phyloP scores from a whole-genome alignment of 2,888 invertebrate genomes.

The Caenorhabditis auriculariae region DNA sequence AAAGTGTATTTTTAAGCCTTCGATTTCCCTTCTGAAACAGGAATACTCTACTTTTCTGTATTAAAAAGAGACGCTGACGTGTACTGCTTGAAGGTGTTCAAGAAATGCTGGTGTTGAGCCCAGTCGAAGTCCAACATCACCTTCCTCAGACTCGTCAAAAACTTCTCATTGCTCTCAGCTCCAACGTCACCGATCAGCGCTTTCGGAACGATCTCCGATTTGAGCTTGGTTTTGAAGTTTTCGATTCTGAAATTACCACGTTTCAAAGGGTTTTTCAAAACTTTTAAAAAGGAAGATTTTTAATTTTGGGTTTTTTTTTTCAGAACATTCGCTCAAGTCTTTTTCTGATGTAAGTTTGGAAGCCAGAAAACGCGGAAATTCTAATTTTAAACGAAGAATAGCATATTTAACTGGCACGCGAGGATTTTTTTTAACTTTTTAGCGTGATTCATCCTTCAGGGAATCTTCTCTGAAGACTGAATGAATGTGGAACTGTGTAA shows the following conservation, averaged over 20 bases:
- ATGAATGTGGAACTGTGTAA: background rate
- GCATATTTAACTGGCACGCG: too few relatives aligned
- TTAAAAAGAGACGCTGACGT: conserved; percentile 9
- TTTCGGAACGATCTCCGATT: conserved; percentile 5
- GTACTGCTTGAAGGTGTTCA: conserved; percentile 53
- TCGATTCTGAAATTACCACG: conserved; percentile 7
- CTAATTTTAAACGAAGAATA: too few relatives aligned
- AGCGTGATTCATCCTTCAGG: too few relatives aligned
- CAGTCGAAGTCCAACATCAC: conserved; percentile 42
- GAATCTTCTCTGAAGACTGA: background rate
- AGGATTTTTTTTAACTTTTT: too few relatives aligned
- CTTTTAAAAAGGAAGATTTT: too few relatives aligned
- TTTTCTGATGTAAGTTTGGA: too few relatives aligned
- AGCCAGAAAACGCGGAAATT: too few relatives aligned
- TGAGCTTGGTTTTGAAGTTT: conserved; percentile 9
- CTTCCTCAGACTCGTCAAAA: conserved; percentile 28
- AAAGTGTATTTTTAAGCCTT: conserved; percentile 46
- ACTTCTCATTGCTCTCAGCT: background rate
- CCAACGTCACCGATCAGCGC: conserved; percentile 2
- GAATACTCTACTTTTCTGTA: background rate
- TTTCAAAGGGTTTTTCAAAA: too few relatives aligned
- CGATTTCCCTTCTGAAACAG: conserved; percentile 40
- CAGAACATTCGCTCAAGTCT: too few relatives aligned
- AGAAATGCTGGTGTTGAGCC: conserved; percentile 47
- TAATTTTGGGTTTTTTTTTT: too few relatives aligned